Conservation (phyloP, 23 tunicate species). For the Aplidium turbinatum region DNA sequence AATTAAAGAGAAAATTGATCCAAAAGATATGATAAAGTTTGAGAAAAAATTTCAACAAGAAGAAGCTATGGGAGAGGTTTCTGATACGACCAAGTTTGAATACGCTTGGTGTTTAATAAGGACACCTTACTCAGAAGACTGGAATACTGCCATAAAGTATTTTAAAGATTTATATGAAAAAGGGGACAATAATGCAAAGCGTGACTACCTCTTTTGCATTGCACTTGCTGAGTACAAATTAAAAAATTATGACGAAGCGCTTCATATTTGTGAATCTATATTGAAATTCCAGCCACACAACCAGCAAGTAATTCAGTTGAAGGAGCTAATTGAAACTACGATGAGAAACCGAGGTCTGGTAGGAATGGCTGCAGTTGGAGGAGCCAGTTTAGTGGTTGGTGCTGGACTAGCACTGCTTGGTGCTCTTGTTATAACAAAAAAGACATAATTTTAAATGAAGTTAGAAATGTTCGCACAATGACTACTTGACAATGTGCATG, state of each 20-base stretch:
- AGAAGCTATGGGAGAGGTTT: slow-evolving; percentile 65
- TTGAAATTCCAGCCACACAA: slow-evolving; percentile 69
- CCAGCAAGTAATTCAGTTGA: slow-evolving; percentile 63
- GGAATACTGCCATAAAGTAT: slow-evolving; percentile 60
- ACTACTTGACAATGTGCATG: too few species aligned
- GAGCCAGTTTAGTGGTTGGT: slow-evolving; percentile 75
- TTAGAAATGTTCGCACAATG: too few species aligned
- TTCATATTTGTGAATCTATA: slow-evolving; percentile 58
- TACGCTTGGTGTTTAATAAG: slow-evolving; percentile 83
- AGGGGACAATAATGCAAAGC: slow-evolving; percentile 63
- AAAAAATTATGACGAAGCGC: slow-evolving; percentile 68
- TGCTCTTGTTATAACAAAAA: slow-evolving; percentile 46
- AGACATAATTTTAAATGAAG: too few species aligned
- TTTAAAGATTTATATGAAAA: slow-evolving; percentile 48
- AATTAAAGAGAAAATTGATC: slow-evolving; percentile 47
- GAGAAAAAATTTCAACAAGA: slow-evolving; percentile 80
- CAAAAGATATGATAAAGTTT: slow-evolving; percentile 59
- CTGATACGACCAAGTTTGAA: slow-evolving; percentile 57
- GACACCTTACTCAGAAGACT: slow-evolving; percentile 72
- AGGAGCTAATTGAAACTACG: slow-evolving; percentile 40
- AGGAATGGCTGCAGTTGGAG: slow-evolving; percentile 85
- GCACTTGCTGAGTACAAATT: slow-evolving; percentile 64
- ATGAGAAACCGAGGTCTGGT: slow-evolving; percentile 53
- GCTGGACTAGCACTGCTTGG: slow-evolving; percentile 61
- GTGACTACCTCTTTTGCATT: slow-evolving; percentile 80